Evolutionary conservation across 2,888 invertebrate species (phyloP), one percentile per base, ranked within the genome.

Genomic region (Lepidochrysops patricia): DNA sequence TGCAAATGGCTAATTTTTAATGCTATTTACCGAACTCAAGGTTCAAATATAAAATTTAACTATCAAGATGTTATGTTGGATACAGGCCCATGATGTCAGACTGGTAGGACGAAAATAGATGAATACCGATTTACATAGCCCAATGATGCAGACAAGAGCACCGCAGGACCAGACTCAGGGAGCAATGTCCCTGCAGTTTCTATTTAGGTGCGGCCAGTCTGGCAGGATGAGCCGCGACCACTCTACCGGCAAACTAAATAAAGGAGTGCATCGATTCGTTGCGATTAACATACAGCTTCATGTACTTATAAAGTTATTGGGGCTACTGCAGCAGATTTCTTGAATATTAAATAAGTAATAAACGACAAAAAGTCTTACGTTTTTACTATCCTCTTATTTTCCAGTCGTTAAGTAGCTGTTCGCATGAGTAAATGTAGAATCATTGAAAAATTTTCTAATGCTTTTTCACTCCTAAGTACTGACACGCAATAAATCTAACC

Each of bases 151-250:
- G 78, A 82, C 73, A 74, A 82, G 78, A 78, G 73, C 73, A 75
- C 80, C 83, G 60, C 65, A 70, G 85, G 84, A 86, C 80, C 83
- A 81, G 76, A 73, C 75, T 73, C 69, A 74, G 88, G 84, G 89
- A 82, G 87, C 89, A 89, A 86, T 82, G 88, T 84, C 88, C 89
- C 84, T 87, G 84, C 74, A 80, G 86, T 89, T 86, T 88, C 89
- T 89, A 89, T 89, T 88, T 89, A 88, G 86, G 88, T 87, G 85
- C 87, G 75, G 82, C 85, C 84, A 75, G 86, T 85, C 69, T 68
- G 67, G 70, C 84, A 83, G 78, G 81, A 80, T 82, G 79, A 83
- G 80, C 82, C 80, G 79, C 77, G 72, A 74, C 82, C 84, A 82
- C 77, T 84, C 80, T 75, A 79, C 80, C 82, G 82, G 77, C 79